phyloP scores from a whole-genome alignment of 2,113 vertebrate species.

The Harpagus bidentatus region DNA sequence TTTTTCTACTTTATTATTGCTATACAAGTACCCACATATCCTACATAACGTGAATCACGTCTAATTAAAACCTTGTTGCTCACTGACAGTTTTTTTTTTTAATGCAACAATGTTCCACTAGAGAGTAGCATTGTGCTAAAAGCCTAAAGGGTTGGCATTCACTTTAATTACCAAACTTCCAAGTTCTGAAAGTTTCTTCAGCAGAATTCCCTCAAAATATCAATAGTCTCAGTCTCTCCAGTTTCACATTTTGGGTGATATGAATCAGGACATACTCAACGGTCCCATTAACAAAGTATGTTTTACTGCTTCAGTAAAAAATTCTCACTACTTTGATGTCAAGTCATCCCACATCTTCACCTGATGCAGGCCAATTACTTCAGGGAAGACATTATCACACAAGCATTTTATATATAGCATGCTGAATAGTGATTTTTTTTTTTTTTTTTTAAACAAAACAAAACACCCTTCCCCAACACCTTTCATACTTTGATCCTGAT shows the following conservation, averaged over 20 bases:
- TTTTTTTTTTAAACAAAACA: no score
- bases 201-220: background rate
- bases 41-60: fast-evolving
- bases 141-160: background rate
- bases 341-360: background rate
- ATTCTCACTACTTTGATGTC: background rate
- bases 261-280: background rate
- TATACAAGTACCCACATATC: background rate
- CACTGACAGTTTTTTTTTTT: background rate
- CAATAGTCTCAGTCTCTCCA: background rate
- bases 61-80: background rate
- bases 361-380: background rate
- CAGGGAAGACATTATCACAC: background rate
- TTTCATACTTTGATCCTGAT: background rate
- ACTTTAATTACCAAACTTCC: background rate
- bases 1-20: background rate
- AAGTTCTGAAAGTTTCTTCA: background rate
- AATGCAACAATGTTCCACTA: background rate
- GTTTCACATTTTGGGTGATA: background rate
- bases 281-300: background rate
- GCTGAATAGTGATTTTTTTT: background rate
- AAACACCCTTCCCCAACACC: background rate
- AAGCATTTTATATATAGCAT: background rate
- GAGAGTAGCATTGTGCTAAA: slow-evolving; percentile 9
- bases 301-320: background rate